Conservation (phyloP, 2,797 vertebrate species). For the Pelodytes ibericus region DNA sequence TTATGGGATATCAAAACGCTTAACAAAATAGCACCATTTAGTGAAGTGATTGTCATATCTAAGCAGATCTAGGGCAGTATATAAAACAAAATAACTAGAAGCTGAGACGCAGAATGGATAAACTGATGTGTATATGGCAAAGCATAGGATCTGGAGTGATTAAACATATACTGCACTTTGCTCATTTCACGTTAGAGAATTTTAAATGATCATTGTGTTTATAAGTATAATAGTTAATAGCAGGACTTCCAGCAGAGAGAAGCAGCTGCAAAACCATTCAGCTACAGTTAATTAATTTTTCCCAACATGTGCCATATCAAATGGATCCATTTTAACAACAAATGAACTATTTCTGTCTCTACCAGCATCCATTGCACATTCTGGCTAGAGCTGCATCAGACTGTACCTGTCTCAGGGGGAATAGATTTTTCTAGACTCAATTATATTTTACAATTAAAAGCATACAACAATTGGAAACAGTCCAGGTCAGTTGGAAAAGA, state of each 20-base stretch:
- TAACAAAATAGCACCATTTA: conserved; percentile 34
- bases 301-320: conserved; percentile 73
- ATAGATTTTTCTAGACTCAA: conserved; percentile 66
- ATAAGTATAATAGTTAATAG: conserved; percentile 65
- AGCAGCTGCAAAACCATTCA: conserved; percentile 71
- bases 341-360: conserved; percentile 68
- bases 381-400: conserved; percentile 67
- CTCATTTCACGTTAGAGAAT: conserved; percentile 60
- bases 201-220: conserved; percentile 68
- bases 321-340: conserved; percentile 73
- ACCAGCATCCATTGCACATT: conserved; percentile 62
- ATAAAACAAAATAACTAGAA: conserved; percentile 35
- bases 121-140: conserved; percentile 23
- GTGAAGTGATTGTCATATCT: conserved; percentile 34
- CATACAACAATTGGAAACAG: conserved; percentile 58
- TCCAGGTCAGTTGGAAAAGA: conserved; percentile 45
- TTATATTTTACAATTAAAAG: conserved; percentile 68
- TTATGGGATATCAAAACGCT: conserved; percentile 40
- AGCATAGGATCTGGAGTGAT: conserved; percentile 58
- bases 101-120: conserved; percentile 35
- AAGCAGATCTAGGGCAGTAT: conserved; percentile 29
- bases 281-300: conserved; percentile 77
- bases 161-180: conserved; percentile 60
- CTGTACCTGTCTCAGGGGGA: conserved; percentile 61
- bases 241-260: conserved; percentile 71